phyloP scores from a whole-genome alignment of 2,113 vertebrate species.

The Eptesicus fuscus region DNA sequence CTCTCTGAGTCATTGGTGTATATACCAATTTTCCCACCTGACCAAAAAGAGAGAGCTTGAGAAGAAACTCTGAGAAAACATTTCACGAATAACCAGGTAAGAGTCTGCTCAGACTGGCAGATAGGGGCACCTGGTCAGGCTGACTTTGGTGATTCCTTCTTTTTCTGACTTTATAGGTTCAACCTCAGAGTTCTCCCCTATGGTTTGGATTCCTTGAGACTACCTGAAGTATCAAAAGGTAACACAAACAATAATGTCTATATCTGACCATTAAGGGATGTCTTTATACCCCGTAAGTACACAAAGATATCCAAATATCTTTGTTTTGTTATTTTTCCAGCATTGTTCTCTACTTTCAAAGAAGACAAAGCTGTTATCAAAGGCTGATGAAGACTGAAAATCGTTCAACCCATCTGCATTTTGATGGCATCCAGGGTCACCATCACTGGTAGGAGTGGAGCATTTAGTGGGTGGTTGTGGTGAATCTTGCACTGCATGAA shows the following conservation, averaged over 20 bases:
- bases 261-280: background rate
- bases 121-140: background rate
- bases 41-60: background rate
- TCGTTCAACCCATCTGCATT: background rate
- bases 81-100: constrained; percentile 17
- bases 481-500: background rate
- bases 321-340: background rate
- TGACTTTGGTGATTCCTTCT: background rate
- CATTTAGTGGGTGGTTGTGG: background rate
- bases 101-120: background rate
- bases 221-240: constrained; percentile 20
- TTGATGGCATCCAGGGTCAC: background rate
- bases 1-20: background rate
- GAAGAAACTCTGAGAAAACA: background rate
- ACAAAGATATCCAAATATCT: background rate
- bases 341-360: background rate
- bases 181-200: background rate
- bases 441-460: background rate
- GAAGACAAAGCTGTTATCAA: background rate
- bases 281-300: background rate
- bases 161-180: constrained; percentile 35
- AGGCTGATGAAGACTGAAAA: background rate
- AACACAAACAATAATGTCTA: background rate
- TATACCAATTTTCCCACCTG: background rate
- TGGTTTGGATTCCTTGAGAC: background rate